phyloP scores from a whole-genome alignment of 1,140 invertebrate genomes.

The Gryllus bimaculatus region DNA sequence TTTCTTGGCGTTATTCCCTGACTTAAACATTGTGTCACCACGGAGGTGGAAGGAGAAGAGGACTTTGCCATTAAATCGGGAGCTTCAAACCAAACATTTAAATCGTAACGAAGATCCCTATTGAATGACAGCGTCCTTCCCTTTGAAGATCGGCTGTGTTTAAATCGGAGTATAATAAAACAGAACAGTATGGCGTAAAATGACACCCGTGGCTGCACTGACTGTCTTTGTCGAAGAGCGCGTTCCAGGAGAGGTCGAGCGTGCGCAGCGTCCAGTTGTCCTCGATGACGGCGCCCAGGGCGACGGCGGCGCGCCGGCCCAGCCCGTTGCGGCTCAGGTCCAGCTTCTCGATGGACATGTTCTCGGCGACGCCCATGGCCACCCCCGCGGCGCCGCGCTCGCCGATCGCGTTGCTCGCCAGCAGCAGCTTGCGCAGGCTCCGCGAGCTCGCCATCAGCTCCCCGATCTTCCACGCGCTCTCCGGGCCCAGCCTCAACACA shows the following conservation, averaged over 20 bases:
- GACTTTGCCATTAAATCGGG: too few relatives aligned
- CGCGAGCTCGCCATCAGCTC: not conserved
- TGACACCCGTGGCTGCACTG: not conserved
- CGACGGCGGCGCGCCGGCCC: not conserved
- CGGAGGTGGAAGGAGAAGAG: too few relatives aligned
- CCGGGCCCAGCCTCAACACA: not conserved
- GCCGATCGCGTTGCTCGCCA: not conserved
- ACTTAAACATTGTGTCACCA: too few relatives aligned
- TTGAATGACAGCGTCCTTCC: too few relatives aligned
- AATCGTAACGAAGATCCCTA: too few relatives aligned
- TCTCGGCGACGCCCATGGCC: not conserved
- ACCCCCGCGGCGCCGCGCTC: not conserved
- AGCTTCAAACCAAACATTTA: too few relatives aligned
- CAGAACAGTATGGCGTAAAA: too few relatives aligned
- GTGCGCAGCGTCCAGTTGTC: not conserved
- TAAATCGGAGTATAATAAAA: too few relatives aligned
- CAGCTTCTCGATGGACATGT: not conserved
- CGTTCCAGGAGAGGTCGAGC: not conserved
- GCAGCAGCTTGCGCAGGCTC: not conserved
- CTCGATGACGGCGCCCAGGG: not conserved
- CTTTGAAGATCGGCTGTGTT: too few relatives aligned
- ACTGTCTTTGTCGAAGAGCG: not conserved
- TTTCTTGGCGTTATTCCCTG: too few relatives aligned
- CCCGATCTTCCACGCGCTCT: not conserved
- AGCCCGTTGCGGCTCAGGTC: not conserved